Percentiles rank a stretch among this genome's conserved stretches.
Evolutionary conservation across 2,113 vertebrate genomes (phyloP).

Genomic region (Vidua macroura): DNA sequence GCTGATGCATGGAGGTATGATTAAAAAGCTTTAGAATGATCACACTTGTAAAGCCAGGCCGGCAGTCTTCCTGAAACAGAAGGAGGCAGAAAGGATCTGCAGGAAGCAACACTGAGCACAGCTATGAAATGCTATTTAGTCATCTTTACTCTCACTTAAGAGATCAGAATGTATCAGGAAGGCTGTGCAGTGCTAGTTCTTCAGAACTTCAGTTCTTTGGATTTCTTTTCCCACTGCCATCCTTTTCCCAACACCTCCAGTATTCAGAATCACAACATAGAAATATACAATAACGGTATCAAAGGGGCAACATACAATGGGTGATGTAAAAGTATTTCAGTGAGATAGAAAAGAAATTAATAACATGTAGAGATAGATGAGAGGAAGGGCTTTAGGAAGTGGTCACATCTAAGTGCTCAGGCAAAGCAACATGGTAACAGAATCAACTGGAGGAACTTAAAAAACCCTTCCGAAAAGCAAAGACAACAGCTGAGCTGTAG

Average conservation of each 20-base stretch:
- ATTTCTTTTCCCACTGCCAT: not conserved
- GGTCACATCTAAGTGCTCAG: not conserved
- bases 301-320: rapidly evolving
- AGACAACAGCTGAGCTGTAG: not conserved
- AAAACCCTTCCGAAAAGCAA: not conserved
- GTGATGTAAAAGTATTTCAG: not conserved
- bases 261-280: not conserved
- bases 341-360: not conserved
- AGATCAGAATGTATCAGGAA: not conserved
- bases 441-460: not conserved
- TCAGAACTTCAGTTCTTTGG: not conserved
- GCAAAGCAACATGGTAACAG: not conserved
- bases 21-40: not conserved
- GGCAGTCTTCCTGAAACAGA: not conserved
- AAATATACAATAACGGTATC: not conserved
- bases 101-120: not conserved
- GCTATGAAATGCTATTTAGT: not conserved
- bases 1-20: not conserved
- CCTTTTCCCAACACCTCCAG: not conserved
- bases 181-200: not conserved
- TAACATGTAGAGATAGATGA: not conserved
- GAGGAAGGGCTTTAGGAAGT: not conserved
- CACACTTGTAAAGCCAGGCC: not conserved
- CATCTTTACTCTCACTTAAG: not conserved
- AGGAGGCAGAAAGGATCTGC: not conserved